Evolutionary conservation across 2,888 invertebrate species (phyloP).

Genomic region (Ophion costatus): DNA sequence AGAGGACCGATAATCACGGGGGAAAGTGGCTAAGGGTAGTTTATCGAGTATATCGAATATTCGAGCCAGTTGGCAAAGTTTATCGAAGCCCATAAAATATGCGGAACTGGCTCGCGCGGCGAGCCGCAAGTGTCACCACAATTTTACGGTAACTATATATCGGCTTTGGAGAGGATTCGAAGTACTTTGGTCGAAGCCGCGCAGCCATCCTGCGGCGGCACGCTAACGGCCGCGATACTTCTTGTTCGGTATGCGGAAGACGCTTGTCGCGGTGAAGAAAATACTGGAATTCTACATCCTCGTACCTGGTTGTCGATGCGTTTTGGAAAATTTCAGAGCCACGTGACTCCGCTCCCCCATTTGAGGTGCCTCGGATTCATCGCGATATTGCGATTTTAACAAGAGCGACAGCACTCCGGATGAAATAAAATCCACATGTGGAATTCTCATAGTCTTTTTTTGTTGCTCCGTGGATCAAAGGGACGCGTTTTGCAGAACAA

Average conservation of each 20-base stretch:
- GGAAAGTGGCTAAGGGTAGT: slow-evolving; percentile 25
- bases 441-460: background rate
- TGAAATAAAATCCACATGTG: background rate
- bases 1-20: background rate
- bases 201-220: slow-evolving; percentile 23
- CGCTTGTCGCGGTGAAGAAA: background rate
- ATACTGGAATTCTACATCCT: background rate
- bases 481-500: background rate
- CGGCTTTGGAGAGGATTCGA: slow-evolving; percentile 24
- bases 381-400: background rate
- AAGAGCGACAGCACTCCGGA: background rate
- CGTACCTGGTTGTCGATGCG: too few relatives aligned
- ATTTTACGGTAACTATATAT: slow-evolving; percentile 45
- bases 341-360: too few relatives aligned
- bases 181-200: slow-evolving; percentile 31
- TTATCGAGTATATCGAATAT: slow-evolving; percentile 20
- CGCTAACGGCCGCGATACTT: slow-evolving; percentile 10
- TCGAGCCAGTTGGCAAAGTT: slow-evolving; percentile 23
- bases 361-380: background rate
- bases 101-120: slow-evolving; percentile 33
- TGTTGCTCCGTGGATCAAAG: background rate
- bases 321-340: too few relatives aligned
- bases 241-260: slow-evolving; percentile 1
- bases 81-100: slow-evolving; percentile 44
- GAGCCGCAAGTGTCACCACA: slow-evolving; percentile 50